A percentile compares a stretch with the other conserved stretches of the same genome.
phyloP scores from a whole-genome alignment of 2,888 invertebrate species.

The Latheticus oryzae region DNA sequence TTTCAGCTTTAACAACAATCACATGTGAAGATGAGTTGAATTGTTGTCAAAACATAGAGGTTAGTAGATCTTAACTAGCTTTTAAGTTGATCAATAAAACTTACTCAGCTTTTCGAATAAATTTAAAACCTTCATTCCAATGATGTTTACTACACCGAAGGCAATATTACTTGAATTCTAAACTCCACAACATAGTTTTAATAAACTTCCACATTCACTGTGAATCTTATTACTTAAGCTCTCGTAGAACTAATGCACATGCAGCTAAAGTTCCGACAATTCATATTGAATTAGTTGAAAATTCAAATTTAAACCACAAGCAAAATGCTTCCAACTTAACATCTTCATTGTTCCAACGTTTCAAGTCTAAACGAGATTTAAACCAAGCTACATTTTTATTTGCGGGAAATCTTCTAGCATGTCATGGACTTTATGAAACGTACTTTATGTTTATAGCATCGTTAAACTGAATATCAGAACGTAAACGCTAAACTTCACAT shows the following conservation, averaged over 20 bases:
- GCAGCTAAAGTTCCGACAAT: conserved; percentile 2
- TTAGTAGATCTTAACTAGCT: neutral
- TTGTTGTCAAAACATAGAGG: conserved; percentile 21
- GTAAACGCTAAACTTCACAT: conserved; percentile 33
- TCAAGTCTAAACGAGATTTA: conserved; percentile 14
- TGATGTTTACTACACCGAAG: neutral
- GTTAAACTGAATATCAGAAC: conserved; percentile 34
- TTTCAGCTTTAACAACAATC: conserved; percentile 25
- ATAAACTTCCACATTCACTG: conserved; percentile 27
- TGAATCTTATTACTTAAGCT: conserved; percentile 16
- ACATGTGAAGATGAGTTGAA: conserved; percentile 28
- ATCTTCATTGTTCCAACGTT: conserved; percentile 9
- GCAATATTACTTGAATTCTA: conserved; percentile 5
- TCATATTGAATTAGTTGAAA: conserved; percentile 3
- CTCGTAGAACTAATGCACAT: conserved; percentile 14
- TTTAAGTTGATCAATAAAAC: neutral
- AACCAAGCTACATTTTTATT: conserved; percentile 24
- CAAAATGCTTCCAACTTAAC: neutral
- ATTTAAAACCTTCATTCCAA: neutral
- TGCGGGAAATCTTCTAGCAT: conserved; percentile 20
- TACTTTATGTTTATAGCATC: conserved; percentile 29
- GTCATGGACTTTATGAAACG: conserved; percentile 31
- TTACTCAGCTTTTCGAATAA: neutral
- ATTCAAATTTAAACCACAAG: neutral
- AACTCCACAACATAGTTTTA: conserved; percentile 27